Base-by-base conservation (phyloP, 1,140 invertebrate genomes). In the Tetramorium alpestre region DNA sequence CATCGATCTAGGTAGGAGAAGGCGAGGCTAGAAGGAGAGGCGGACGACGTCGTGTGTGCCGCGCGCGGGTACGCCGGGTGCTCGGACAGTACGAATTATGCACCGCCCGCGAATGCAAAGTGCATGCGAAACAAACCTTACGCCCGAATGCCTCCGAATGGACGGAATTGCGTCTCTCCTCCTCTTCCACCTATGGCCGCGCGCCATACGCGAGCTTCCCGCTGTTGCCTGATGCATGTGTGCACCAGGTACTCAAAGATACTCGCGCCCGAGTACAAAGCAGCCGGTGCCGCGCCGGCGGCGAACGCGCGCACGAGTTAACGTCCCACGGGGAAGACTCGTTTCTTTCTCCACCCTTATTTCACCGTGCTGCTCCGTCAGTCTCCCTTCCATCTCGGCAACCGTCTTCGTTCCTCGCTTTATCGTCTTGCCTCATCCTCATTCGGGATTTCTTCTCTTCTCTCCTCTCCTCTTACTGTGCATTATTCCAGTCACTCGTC, bases 1-100 rank as follows among this genome's bases (percentile, higher is more conserved):
- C 62, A 90, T 90, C 88, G 89, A 90, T 86, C 88, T 47, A 33
- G 41, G 22, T 56, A n/a, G 22, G 16, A 25, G 78, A 18, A 44
- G 18, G 64, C 18, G 62, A 69, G 49, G 7, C 64, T 54, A 51
- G 62, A 38, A 49, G 62, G 28, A n/a, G 41, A 47, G 41, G 11
- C 64, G 10, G 64, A n/a, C 64, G 65, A 49, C 13, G 25, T 49
- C 69, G 69, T 33, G 44, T 49, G 69, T 72, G 44, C 16, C 51
- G 51, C 22, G 11, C 33, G 70, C 60, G n/a, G n/a, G 85, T 75
- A 22, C 22, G 49, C 33, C 62, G 47, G 6, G 7, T 70, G 51
- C 86, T 84, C 88, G 91, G 86, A 92, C 91, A 87, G 33, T 60
- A 78, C 87, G 87, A 93, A 94, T 94, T 94, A 93, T 94, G 91